These are phyloP conservation scores for Intellagama lesueurii DNA, from an alignment of 2,797 vertebrate species.

Conservation along the genomic window DNA sequence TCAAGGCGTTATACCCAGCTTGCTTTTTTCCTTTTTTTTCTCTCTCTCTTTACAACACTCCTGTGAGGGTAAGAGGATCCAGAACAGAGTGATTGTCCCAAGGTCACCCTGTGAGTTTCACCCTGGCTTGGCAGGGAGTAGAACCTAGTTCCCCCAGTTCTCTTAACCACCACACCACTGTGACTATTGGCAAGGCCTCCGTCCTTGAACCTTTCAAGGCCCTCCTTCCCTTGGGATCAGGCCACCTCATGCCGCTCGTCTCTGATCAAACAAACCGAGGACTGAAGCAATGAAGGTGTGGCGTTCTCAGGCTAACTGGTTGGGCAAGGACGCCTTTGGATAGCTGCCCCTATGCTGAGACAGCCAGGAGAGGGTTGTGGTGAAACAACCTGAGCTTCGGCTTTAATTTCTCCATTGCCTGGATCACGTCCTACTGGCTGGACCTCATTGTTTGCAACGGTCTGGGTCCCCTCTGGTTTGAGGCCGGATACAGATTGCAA, in stretches of 20 bases:
- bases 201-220: neutral
- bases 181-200: neutral
- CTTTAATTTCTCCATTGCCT: neutral
- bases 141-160: neutral
- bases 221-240: neutral
- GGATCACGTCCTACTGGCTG: neutral
- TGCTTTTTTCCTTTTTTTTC: neutral
- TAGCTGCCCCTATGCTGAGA: neutral
- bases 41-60: neutral
- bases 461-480: neutral
- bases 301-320: constrained; percentile 12
- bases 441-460: neutral
- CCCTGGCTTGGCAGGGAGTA: neutral
- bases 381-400: neutral
- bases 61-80: neutral
- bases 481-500: neutral
- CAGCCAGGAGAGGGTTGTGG: neutral
- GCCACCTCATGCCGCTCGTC: neutral
- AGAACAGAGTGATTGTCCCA: neutral
- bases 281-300: constrained; percentile 27
- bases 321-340: neutral
- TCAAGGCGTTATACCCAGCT: no score
- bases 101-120: neutral
- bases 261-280: constrained; percentile 1
- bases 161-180: neutral